A percentile compares a stretch with the other conserved stretches of the same genome.
Conservation (phyloP, 2,113 vertebrate species). For the Chloebia gouldiae region DNA sequence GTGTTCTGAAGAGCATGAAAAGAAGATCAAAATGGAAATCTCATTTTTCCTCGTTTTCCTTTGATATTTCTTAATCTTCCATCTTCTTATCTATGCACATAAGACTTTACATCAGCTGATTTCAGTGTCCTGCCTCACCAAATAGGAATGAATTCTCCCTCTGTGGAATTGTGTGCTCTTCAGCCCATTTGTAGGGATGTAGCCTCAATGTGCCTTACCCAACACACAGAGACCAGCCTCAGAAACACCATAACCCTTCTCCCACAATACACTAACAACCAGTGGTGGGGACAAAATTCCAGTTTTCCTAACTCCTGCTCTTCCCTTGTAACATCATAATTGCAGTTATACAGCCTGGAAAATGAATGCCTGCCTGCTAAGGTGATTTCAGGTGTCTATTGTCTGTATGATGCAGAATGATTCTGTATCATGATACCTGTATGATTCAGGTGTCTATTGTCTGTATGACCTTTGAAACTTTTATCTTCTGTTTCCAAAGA, state of each 20-base stretch:
- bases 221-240: background rate
- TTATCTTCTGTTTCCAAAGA: background rate
- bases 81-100: background rate
- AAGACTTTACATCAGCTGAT: background rate
- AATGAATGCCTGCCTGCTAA: background rate
- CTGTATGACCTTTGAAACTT: accelerated
- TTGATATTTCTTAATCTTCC: background rate
- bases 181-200: too few species aligned
- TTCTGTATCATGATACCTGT: background rate
- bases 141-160: background rate
- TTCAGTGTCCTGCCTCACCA: background rate
- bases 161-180: too few species aligned
- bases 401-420: background rate
- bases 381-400: background rate
- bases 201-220: background rate
- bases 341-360: background rate
- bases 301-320: background rate
- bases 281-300: background rate
- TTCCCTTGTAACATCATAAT: background rate
- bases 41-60: background rate
- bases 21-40: background rate
- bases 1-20: background rate
- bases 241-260: background rate
- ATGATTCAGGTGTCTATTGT: background rate
- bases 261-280: background rate